Evolutionary conservation across 2,888 invertebrate genomes (phyloP).

Genomic region (Sinelater perroti): DNA sequence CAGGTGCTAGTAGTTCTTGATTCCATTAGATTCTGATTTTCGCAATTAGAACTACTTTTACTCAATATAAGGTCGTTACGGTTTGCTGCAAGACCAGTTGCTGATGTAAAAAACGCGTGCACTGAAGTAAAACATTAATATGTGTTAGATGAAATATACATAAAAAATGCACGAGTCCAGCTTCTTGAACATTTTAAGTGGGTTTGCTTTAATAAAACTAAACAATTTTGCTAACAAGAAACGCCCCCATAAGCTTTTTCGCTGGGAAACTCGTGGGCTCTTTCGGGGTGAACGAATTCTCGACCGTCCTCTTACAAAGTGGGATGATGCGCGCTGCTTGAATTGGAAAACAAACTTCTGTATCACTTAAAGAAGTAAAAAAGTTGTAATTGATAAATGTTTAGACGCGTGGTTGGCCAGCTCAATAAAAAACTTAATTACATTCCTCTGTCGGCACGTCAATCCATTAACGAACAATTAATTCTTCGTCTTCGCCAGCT

Average conservation of each 20-base stretch:
- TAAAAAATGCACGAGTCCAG: no score
- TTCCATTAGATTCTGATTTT: no score
- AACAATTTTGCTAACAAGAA: background rate
- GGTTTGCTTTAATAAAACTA: constrained; percentile 5
- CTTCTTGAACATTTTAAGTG: background rate
- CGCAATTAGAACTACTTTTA: no score
- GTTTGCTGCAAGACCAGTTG: no score
- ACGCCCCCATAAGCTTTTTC: constrained; percentile 12
- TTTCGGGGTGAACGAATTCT: constrained; percentile 13
- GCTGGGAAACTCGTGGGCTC: constrained; percentile 1
- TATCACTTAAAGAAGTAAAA: background rate
- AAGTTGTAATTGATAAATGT: constrained; percentile 14
- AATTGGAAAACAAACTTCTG: constrained; percentile 6
- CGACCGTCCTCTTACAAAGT: background rate
- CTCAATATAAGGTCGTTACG: no score
- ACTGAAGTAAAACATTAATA: no score
- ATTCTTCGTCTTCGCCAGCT: constrained; percentile 10
- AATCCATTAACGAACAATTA: constrained; percentile 22
- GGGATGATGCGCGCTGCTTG: background rate
- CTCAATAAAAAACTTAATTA: constrained; percentile 11
- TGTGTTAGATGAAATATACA: no score
- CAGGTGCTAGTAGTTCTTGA: no score
- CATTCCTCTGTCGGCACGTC: constrained; percentile 22
- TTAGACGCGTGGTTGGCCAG: constrained; percentile 14
- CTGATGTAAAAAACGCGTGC: no score